Base-by-base conservation (phyloP, 2,113 vertebrate species). In the Equus przewalskii region DNA sequence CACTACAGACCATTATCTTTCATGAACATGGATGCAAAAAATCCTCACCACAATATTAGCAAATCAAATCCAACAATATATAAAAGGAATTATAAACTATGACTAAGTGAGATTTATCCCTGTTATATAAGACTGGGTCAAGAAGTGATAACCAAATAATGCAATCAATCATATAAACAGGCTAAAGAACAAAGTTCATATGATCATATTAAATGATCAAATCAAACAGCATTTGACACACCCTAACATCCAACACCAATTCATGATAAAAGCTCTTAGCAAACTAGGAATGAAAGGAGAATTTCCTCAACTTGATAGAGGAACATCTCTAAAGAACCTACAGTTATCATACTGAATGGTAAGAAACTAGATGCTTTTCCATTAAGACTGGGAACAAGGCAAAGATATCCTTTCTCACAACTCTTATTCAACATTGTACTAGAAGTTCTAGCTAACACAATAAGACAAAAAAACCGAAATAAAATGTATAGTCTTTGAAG, bases 21-120 rank as follows among this genome's bases (percentile, higher is more conserved):
- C 46, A 89, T 60, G 13, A 90, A 85, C 21, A 62, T 11, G 41
- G 19, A 73, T 70, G 4, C n/a, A 84, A 83, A 49, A 49, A 79
- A 30, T 70, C 3, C 4, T 89, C 36, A 89, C 46, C 3, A 80
- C 10, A 78, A 33, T 72, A 54, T 96, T 80, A 88, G 7, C 5
- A 96, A 93, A 85, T 62, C 11, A 93, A 97, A 86, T 85, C 28
- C 1, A 82, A 56, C 2, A 51, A 81, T 30, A 79, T 65, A 46
- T 64, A 33, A 83, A 67, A 72, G n/a, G 36, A 87, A 69, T 60
- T 60, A 64, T 41, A 76, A 2, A 28, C 0, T 4, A 79, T 36
- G 13, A 49, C 6, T 56, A 86, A 41, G 0, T 72, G 14, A 30
- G 33, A 91, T 78, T 87, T 95, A 91, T 51, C 30, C 1, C 65